phyloP scores from a whole-genome alignment of 1,140 invertebrate genomes.

The Drosophila insularis region DNA sequence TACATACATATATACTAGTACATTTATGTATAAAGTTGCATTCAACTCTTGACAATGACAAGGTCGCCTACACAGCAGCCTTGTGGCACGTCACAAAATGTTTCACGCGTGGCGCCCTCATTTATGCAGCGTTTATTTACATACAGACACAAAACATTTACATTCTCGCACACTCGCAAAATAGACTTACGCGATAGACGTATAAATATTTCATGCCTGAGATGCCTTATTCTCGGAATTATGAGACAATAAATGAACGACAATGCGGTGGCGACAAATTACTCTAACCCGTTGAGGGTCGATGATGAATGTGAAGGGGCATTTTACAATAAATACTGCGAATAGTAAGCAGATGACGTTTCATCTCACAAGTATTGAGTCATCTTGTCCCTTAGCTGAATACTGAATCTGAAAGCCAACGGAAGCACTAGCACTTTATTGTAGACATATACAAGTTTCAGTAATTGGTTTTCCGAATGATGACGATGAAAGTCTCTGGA shows the following conservation, averaged over 20 bases:
- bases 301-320: not conserved
- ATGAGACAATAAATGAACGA: slow-evolving; percentile 47
- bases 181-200: slow-evolving; percentile 18
- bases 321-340: slow-evolving; percentile 30
- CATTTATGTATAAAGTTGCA: slow-evolving; percentile 10
- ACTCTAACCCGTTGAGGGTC: slow-evolving; percentile 5
- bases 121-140: slow-evolving; percentile 62
- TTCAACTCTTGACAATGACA: slow-evolving; percentile 34
- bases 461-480: not conserved
- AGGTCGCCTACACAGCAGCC: slow-evolving; percentile 36
- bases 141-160: slow-evolving; percentile 8
- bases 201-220: slow-evolving; percentile 51
- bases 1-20: not conserved
- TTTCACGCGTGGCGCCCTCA: slow-evolving; percentile 46
- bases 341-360: slow-evolving; percentile 44
- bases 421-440: not conserved
- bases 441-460: not conserved
- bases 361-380: slow-evolving; percentile 17
- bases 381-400: not conserved
- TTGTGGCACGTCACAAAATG: slow-evolving; percentile 38
- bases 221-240: slow-evolving; percentile 32
- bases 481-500: not conserved
- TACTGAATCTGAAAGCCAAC: not conserved
- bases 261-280: slow-evolving; percentile 44
- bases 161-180: not conserved